Evolutionary conservation across 2,888 invertebrate species (phyloP).

Genomic region (Lacanobia wlatinum): DNA sequence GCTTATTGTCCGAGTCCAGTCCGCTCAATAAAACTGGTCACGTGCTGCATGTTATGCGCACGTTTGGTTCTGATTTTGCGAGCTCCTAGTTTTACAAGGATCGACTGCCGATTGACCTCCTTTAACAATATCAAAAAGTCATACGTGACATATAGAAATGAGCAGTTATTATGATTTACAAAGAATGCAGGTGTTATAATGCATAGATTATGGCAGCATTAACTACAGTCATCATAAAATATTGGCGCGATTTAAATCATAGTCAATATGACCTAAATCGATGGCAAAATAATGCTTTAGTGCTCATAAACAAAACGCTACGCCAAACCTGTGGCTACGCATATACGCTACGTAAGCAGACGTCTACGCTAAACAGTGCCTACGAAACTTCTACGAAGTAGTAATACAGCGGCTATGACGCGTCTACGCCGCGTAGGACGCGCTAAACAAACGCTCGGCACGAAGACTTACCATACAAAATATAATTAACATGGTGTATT

Average conservation of each 20-base stretch:
- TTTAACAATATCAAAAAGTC: background rate
- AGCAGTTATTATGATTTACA: background rate
- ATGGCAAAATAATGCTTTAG: background rate
- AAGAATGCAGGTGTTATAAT: background rate
- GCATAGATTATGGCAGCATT: background rate
- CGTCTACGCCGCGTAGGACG: constrained; percentile 14
- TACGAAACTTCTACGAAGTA: constrained; percentile 3
- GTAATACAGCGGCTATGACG: background rate
- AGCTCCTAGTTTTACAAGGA: constrained; percentile 33
- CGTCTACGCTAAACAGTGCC: background rate
- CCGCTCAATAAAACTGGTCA: constrained; percentile 43
- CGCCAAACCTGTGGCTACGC: background rate
- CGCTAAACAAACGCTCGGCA: background rate
- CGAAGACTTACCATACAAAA: constrained; percentile 2
- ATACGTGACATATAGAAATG: background rate
- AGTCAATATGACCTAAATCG: background rate
- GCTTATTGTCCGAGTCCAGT: constrained; percentile 21
- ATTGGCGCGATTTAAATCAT: background rate
- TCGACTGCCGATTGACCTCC: constrained; percentile 31
- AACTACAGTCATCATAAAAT: background rate
- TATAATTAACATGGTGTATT: constrained; percentile 34
- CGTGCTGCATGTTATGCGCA: constrained; percentile 46
- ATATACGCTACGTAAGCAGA: background rate
- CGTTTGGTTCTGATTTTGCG: constrained; percentile 51
- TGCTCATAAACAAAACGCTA: background rate